Evolutionary conservation across 2,888 invertebrate genomes (phyloP).

Genomic region (Drosophila lutescens): DNA sequence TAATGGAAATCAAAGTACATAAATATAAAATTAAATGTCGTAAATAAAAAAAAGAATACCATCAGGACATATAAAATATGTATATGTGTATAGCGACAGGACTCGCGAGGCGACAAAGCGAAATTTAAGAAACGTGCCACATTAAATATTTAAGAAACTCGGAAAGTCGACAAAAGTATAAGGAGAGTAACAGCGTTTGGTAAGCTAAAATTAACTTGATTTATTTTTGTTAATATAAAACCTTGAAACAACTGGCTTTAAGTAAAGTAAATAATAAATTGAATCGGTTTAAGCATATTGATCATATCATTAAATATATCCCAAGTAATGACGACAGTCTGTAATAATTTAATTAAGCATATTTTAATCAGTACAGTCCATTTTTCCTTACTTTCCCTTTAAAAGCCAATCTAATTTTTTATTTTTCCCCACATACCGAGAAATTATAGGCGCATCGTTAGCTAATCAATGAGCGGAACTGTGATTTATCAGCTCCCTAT

Average conservation of each 20-base stretch:
- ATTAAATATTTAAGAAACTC: slow-evolving; percentile 61
- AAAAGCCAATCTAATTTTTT: slow-evolving; percentile 20
- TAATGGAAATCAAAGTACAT: slow-evolving; percentile 74
- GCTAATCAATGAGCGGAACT: slow-evolving; percentile 51
- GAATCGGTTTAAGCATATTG: too few species aligned
- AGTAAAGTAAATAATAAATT: too few species aligned
- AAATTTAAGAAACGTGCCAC: slow-evolving; percentile 50
- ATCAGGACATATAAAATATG: slow-evolving; percentile 34
- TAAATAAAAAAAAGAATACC: slow-evolving; percentile 62
- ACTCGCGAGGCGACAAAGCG: slow-evolving; percentile 29
- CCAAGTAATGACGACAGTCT: too few species aligned
- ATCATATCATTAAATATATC: too few species aligned
- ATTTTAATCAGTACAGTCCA: too few species aligned
- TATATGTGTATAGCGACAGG: slow-evolving; percentile 19
- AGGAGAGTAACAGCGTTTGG: slow-evolving; percentile 19
- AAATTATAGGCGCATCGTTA: slow-evolving; percentile 48
- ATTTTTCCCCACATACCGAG: slow-evolving; percentile 6
- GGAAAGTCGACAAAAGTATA: background rate
- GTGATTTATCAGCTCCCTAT: slow-evolving; percentile 61
- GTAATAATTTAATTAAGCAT: too few species aligned
- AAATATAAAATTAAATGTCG: slow-evolving; percentile 71
- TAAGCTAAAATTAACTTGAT: slow-evolving; percentile 26
- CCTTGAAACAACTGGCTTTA: too few species aligned
- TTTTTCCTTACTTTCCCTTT: background rate
- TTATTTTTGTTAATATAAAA: background rate